Evolutionary conservation across 2,888 invertebrate species (phyloP).

Genomic region (Dryococelus australis): DNA sequence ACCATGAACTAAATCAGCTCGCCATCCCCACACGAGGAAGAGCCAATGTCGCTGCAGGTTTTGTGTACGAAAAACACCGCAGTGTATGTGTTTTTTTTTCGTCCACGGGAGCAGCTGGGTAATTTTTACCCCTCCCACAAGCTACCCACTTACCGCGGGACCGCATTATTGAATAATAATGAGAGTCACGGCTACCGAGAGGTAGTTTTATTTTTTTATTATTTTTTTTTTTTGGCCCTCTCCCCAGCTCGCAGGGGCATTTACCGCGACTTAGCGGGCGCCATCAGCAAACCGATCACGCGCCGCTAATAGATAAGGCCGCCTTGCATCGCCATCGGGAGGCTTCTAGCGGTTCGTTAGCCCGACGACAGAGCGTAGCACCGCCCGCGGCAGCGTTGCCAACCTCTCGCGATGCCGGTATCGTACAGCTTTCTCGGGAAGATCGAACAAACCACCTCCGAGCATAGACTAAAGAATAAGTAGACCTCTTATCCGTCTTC

Average conservation of each 20-base stretch:
- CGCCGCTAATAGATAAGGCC: conserved; percentile 3
- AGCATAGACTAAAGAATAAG: too few species aligned
- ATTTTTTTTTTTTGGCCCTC: neutral
- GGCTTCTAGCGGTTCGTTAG: neutral
- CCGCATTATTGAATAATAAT: neutral
- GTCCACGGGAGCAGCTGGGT: neutral
- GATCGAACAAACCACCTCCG: too few species aligned
- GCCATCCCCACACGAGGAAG: too few species aligned
- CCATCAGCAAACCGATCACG: neutral
- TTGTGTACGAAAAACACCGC: too few species aligned
- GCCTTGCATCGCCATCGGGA: neutral
- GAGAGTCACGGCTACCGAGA: neutral
- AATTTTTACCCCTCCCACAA: neutral
- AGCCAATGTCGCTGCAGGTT: too few species aligned
- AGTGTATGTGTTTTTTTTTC: neutral
- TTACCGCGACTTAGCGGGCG: too few species aligned
- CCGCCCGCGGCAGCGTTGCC: neutral
- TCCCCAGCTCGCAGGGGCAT: neutral
- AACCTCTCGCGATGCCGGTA: too few species aligned
- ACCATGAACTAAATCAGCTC: too few species aligned
- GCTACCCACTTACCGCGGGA: conserved; percentile 5
- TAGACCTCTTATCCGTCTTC: too few species aligned
- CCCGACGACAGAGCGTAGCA: neutral
- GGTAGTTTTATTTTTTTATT: neutral
- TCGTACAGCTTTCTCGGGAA: too few species aligned